Evolutionary conservation across 2,888 invertebrate genomes (phyloP), one percentile per base, ranked within the genome.

Genomic region (Archips crataeganus): DNA sequence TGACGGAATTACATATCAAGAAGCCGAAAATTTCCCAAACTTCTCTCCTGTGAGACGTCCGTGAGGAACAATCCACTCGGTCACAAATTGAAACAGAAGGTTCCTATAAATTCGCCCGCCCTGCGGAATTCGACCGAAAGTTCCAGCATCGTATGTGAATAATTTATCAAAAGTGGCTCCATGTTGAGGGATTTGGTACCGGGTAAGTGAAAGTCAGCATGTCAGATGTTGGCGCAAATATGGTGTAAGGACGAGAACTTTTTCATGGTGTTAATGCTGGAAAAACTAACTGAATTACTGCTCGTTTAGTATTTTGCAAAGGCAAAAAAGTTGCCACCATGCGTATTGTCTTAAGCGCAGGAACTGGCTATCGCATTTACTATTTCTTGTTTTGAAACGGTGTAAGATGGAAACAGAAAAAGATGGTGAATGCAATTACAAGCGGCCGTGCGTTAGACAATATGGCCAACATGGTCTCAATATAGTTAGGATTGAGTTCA

Each of bases 1-100:
- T 60, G 71, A 60, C 49, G 47, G 47, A 65, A 71, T 65, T 9
- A 60, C 66, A 54, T 45, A 71, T 54, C 32, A 11, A n/a, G n/a
- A 15, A 39, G 49, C 57, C 36, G 23, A 23, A 65, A 71, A 65
- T 47, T 36, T 67, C 62, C 34, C 34, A 11, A 67, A 67, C 51
- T 62, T 39, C 42, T 62, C 36, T 71, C 61, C 66, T 61, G 32
- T 15, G 71, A 71, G 66, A 71, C 66, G 51, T 54, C 66, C 54
- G 61, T 13, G 11, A 3, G 59, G 42, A 54, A 71, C 15, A 85
- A 85, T 87, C 85, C 85, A 83, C 82, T 81, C 84, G 81, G 82
- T 85, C 83, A 84, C 90, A 91, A 92, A 92, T 92, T 92, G 92
- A 92, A 92, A 91, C 90, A 87, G 87, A 91, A 91, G 91, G 90